Percentiles rank a stretch among this genome's conserved stretches.
Evolutionary conservation across 2,113 vertebrate species (phyloP).

Genomic region (Zosterops lateralis): DNA sequence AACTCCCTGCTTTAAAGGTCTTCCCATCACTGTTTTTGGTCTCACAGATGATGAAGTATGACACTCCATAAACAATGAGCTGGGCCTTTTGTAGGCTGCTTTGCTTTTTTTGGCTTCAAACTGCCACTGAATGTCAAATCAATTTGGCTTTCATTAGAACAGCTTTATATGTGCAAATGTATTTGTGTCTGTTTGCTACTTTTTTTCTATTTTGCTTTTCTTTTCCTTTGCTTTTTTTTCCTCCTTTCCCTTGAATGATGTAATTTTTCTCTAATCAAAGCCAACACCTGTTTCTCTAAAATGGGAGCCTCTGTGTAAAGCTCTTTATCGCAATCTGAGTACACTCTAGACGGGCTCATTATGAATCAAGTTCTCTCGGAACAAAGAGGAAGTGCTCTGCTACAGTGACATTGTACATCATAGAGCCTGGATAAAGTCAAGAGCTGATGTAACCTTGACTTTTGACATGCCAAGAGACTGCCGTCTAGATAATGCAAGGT

Average conservation of each 20-base stretch:
- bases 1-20: conserved; percentile 83
- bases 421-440: conserved; percentile 68
- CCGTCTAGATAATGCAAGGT: conserved; percentile 60
- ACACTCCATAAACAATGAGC: conserved; percentile 98
- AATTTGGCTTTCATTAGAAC: conserved; percentile 91
- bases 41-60: conserved; percentile 93
- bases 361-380: conserved; percentile 63
- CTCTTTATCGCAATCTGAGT: conserved; percentile 66
- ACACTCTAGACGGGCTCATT: conserved; percentile 65
- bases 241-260: conserved; percentile 75
- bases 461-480: conserved; percentile 44
- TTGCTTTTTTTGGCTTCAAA: conserved; percentile 86
- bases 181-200: conserved; percentile 82
- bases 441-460: conserved; percentile 54
- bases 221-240: conserved; percentile 51
- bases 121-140: conserved; percentile 91
- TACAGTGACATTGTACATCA: conserved; percentile 59
- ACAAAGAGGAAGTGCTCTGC: conserved; percentile 73
- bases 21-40: conserved; percentile 87
- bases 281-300: conserved; percentile 79
- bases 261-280: conserved; percentile 82
- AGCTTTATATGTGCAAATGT: conserved; percentile 88
- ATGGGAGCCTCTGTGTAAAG: conserved; percentile 55
- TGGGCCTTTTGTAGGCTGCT: conserved; percentile 85
- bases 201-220: conserved; percentile 62